These are phyloP conservation scores for Drosophila histrio DNA, from an alignment of 2,888 invertebrate genomes.

Conservation along the genomic window DNA sequence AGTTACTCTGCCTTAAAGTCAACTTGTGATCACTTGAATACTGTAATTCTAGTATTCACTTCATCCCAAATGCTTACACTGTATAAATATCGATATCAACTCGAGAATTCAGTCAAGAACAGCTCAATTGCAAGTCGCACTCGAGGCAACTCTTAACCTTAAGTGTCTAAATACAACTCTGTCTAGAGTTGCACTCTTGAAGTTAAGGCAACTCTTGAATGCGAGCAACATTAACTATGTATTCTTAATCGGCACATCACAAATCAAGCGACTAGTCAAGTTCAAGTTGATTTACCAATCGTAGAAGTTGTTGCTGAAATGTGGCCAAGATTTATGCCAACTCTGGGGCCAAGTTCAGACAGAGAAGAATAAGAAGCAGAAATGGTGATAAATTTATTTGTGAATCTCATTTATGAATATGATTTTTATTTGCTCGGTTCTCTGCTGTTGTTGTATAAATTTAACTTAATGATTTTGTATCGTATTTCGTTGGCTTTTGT, in stretches of 20 bases:
- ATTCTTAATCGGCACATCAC: slow-evolving; percentile 1
- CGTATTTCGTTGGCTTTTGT: slow-evolving; percentile 26
- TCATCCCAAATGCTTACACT: neutral
- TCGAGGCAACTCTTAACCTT: slow-evolving; percentile 45
- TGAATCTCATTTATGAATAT: slow-evolving; percentile 9
- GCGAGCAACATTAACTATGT: neutral
- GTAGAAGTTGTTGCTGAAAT: slow-evolving; percentile 5
- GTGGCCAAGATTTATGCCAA: slow-evolving; percentile 5
- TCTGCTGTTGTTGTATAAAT: neutral
- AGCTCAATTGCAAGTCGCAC: slow-evolving; percentile 46
- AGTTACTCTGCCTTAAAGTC: no score
- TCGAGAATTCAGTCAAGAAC: slow-evolving; percentile 24
- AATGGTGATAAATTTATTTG: slow-evolving; percentile 2
- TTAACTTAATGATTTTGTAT: slow-evolving; percentile 23
- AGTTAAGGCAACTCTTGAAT: slow-evolving; percentile 27
- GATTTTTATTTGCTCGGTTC: neutral
- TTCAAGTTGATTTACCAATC: slow-evolving; percentile 19
- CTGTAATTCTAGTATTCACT: neutral
- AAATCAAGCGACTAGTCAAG: slow-evolving; percentile 27
- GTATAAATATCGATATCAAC: neutral
- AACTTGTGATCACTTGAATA: neutral
- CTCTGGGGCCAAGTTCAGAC: slow-evolving; percentile 18
- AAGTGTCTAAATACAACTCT: slow-evolving; percentile 34
- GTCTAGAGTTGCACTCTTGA: slow-evolving; percentile 11
- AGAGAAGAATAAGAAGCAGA: neutral